Percentiles rank a stretch among this genome's conserved stretches.
Evolutionary conservation across 1,140 invertebrate genomes (phyloP).

Genomic region (Brachionus rotundiformis): DNA sequence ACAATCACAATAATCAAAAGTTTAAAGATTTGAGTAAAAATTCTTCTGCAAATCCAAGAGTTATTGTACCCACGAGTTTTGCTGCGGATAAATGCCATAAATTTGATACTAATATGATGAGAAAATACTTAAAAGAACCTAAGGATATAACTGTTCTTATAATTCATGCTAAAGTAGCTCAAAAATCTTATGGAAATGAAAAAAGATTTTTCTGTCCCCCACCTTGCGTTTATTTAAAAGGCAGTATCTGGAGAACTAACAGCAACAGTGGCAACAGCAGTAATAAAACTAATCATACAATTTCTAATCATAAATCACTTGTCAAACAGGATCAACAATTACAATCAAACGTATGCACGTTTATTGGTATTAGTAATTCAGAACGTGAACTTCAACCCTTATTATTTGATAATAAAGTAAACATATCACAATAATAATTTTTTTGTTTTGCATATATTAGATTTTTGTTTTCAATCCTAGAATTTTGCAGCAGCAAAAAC

Average conservation of each 20-base stretch:
- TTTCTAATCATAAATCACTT: neutral
- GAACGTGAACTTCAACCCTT: conserved; percentile 40
- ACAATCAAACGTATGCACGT: conserved; percentile 42
- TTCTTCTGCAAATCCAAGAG: neutral
- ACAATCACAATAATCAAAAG: neutral
- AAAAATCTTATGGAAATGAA: conserved; percentile 99
- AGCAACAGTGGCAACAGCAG: conserved; percentile 66
- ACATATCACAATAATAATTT: neutral
- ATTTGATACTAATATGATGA: conserved; percentile 39
- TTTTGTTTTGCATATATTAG: neutral
- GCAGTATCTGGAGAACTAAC: conserved; percentile 83
- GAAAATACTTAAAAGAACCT: conserved; percentile 36
- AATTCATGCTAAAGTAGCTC: conserved; percentile 93
- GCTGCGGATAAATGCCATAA: too few relatives aligned
- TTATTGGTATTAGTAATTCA: conserved; percentile 51
- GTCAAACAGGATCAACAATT: neutral
- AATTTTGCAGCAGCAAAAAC: conserved; percentile 82
- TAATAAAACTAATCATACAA: neutral
- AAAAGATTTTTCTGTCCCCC: conserved; percentile 99
- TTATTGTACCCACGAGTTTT: neutral
- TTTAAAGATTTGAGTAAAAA: neutral
- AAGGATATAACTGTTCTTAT: conserved; percentile 93
- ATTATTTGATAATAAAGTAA: conserved; percentile 39
- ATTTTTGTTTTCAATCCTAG: neutral
- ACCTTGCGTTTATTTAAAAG: conserved; percentile 96